A percentile compares a stretch with the other conserved stretches of the same genome.
These are phyloP conservation scores for Ochlodes sylvanus DNA, from an alignment of 2,888 invertebrate genomes.

Conservation along the genomic window DNA sequence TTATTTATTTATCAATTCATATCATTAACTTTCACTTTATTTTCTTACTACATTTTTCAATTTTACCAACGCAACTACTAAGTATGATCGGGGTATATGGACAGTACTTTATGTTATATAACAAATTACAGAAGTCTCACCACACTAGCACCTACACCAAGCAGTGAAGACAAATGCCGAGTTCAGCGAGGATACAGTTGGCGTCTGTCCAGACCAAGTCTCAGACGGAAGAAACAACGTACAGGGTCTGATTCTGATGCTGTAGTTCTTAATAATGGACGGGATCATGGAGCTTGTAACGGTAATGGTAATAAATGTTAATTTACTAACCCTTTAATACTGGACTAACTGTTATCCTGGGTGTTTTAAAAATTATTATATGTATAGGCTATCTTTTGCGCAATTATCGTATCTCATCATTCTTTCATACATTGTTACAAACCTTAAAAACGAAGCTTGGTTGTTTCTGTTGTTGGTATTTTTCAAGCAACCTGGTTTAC, in stretches of 20 bases:
- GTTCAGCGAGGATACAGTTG: slow-evolving; percentile 90
- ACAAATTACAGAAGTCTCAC: slow-evolving; percentile 64
- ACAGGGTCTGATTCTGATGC: slow-evolving; percentile 86
- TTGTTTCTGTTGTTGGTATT: too few species aligned
- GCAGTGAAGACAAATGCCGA: slow-evolving; percentile 78
- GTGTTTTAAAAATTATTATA: too few species aligned
- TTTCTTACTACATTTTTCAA: neutral
- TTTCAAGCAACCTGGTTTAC: too few species aligned
- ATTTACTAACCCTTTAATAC: too few species aligned
- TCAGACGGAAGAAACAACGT: slow-evolving; percentile 87
- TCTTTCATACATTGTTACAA: too few species aligned
- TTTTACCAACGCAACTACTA: neutral
- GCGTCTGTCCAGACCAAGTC: slow-evolving; percentile 90
- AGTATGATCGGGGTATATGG: too few species aligned
- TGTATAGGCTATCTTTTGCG: too few species aligned
- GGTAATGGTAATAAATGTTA: slow-evolving; percentile 65
- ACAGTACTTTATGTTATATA: neutral
- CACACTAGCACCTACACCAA: slow-evolving; percentile 59
- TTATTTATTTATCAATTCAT: too few species aligned
- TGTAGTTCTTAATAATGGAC: slow-evolving; percentile 88
- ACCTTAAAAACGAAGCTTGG: too few species aligned
- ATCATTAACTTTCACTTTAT: too few species aligned
- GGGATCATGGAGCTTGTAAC: slow-evolving; percentile 91
- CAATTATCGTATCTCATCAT: too few species aligned
- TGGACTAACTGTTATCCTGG: too few species aligned